phyloP scores from a whole-genome alignment of 1,140 invertebrate species.

The Meloidogyne exigua region DNA sequence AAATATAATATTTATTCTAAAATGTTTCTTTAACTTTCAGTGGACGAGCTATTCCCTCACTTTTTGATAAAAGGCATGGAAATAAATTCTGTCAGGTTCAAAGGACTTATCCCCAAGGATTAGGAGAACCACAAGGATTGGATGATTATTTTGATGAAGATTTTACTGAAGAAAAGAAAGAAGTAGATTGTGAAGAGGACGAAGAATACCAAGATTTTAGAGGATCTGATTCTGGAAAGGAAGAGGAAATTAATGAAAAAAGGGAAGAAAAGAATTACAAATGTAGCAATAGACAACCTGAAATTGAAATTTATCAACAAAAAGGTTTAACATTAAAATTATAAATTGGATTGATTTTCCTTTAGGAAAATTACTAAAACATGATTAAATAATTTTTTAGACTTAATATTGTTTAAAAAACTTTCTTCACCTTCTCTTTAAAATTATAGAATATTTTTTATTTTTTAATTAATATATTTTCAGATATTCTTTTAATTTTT shows the following conservation, averaged over 20 bases:
- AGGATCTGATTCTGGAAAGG: background rate
- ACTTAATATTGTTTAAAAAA: too few species aligned
- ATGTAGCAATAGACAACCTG: background rate
- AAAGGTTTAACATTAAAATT: too few species aligned
- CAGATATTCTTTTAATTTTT: background rate
- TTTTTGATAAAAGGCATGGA: background rate
- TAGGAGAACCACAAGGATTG: background rate
- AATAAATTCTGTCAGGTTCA: background rate
- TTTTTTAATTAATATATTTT: too few species aligned
- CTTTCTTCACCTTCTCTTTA: too few species aligned
- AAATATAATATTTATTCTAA: background rate
- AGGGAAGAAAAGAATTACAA: background rate
- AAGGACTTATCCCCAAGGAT: background rate
- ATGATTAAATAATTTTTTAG: too few species aligned
- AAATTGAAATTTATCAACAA: background rate
- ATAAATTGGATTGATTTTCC: too few species aligned
- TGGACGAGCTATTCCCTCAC: background rate
- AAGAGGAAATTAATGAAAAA: background rate
- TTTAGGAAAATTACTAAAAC: too few species aligned
- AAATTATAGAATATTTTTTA: background rate
- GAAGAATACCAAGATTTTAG: background rate
- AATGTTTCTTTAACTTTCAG: background rate
- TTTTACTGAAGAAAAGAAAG: background rate
- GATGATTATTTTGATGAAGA: slow-evolving; percentile 1
- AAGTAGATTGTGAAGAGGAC: background rate